These are phyloP conservation scores for Romanogobio albipinnatus DNA, from an alignment of 2,113 vertebrate genomes.

Conservation along the genomic window DNA sequence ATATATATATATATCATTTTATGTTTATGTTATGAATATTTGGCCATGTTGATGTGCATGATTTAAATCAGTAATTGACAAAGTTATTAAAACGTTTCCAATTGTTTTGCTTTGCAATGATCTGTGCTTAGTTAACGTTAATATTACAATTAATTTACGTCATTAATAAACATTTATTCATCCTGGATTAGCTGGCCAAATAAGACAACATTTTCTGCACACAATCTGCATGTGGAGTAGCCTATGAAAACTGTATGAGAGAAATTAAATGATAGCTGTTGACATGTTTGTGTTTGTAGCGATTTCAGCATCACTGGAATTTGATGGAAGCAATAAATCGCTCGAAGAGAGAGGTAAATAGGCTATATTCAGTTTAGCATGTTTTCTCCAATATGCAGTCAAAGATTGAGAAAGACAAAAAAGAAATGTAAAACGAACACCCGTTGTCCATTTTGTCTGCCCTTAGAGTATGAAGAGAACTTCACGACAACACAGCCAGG, in stretches of 20 bases:
- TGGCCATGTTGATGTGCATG: too few species aligned
- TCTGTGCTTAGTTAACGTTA: neutral
- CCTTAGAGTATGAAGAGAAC: neutral
- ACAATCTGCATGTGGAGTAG: neutral
- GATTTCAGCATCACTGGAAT: constrained; percentile 68
- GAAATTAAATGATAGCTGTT: neutral
- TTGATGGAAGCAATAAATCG: constrained; percentile 54
- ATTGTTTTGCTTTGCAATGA: neutral
- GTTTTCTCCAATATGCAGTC: neutral
- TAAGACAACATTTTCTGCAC: neutral
- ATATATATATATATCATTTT: neutral
- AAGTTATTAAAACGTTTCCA: neutral
- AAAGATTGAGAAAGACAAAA: neutral
- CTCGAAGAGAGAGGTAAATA: constrained; percentile 59
- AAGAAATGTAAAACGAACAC: neutral
- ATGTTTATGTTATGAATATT: neutral
- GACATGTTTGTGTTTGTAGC: constrained; percentile 55
- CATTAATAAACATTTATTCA: neutral
- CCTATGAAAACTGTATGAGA: neutral
- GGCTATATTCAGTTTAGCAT: too few species aligned
- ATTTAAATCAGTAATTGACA: too few species aligned
- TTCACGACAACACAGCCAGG: neutral
- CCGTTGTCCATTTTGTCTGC: neutral
- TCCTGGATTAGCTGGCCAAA: neutral
- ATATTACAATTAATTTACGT: neutral